Conservation (phyloP, 1,140 invertebrate species). For the Cyclina sinensis region DNA sequence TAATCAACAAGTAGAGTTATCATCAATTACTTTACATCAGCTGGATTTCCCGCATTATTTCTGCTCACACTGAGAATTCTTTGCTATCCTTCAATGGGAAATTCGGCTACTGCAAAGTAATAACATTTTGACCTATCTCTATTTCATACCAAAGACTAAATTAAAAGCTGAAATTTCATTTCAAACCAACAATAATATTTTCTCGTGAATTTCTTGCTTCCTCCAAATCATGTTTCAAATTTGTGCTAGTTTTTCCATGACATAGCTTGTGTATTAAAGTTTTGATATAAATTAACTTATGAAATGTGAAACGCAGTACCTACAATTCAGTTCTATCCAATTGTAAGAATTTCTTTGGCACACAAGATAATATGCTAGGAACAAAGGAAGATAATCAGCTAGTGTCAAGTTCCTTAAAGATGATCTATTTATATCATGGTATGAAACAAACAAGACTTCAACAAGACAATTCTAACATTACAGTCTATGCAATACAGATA, state of each 20-base stretch:
- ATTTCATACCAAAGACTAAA: neutral
- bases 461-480: neutral
- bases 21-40: neutral
- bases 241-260: too few relatives aligned
- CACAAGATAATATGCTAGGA: neutral
- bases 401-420: neutral
- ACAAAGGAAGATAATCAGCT: neutral
- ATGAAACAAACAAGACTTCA: conserved; percentile 29
- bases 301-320: too few relatives aligned
- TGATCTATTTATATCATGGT: neutral
- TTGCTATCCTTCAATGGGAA: conserved; percentile 5
- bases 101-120: conserved; percentile 27
- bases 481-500: neutral
- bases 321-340: neutral
- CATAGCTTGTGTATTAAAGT: too few relatives aligned
- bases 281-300: too few relatives aligned
- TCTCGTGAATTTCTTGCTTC: neutral
- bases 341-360: neutral
- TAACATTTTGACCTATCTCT: neutral
- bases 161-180: neutral
- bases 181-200: neutral
- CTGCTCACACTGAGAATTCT: neutral
- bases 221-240: neutral
- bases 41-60: neutral
- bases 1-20: conserved; percentile 57